Base-by-base conservation (phyloP, 2,113 vertebrate species). In the Lutjanus erythropterus region DNA sequence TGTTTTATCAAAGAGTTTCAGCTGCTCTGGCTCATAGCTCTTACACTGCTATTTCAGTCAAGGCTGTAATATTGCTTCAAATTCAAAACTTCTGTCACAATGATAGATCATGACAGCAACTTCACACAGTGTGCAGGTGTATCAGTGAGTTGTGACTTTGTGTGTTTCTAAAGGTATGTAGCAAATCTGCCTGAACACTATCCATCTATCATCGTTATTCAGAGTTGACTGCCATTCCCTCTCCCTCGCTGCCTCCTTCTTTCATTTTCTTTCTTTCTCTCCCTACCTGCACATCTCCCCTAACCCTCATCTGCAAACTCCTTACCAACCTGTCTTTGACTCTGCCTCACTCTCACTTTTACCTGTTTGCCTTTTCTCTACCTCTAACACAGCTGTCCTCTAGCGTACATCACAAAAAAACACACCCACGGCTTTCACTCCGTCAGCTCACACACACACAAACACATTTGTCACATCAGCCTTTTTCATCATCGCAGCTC, bases 381-480 rank as follows among this genome's bases (percentile, higher is more conserved):
- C 10, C 23, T 73, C 65, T 80, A 27, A 83, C 73, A 81, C 76
- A 84, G 49, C 56, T 25, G 73, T 50, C 55, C 15, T 82, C 60
- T 47, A 33, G 67, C 53, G 75, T 35, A 56, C 68, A 71, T 75
- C 42, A 78, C 16, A 87, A 81, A 79, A 60, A 37, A 44, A 75
- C n/a, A 33, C 35, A 47, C 42, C 33, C 23, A 53, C 59, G 62
- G 53, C 64, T 72, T 87, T 83, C 41, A 42, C 41, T 75, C 50
- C 42, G 67, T 68, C 49, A 42, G 75, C 65, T 74, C 46, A 65
- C 68, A 70, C 67, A 56, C 67, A 56, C 74, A 56, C 44, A 75
- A 41, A 81, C 73, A 65, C 31, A 76, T 58, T 81, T 69, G 73
- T 72, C 81, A 80, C 74, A 83, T 87, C 86, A 84, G 80, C 82